Evolutionary conservation across 2,113 vertebrate species (phyloP), one percentile per base, ranked within the genome.

Genomic region (Chloropsis cyanopogon): DNA sequence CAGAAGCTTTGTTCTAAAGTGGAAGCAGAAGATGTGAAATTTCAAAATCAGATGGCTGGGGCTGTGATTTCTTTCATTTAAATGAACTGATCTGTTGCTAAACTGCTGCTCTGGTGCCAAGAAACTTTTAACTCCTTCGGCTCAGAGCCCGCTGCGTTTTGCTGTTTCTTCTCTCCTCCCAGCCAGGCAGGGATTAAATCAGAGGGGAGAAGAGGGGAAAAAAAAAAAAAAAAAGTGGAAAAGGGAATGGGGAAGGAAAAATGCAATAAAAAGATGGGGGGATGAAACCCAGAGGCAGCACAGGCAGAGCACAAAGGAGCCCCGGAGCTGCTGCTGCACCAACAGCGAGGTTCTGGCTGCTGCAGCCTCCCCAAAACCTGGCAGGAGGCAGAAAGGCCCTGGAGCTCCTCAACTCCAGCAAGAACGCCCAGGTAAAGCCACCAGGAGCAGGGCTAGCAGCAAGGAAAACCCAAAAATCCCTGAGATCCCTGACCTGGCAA

Each of bases 71-170:
- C 97, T 98, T 98, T 97, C 98, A 98, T 98, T 97, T 97, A 98
- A 98, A 98, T 98, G 96, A 98, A 98, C 97, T 97, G 97, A 97
- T 98, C 97, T 97, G 97, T 97, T 98, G 97, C 97, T 97, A 97
- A 97, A 98, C 96, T 95, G 73, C 96, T 91, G 92, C 89, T 95
- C 57, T 14, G 6, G 94, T 97, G 97, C 98, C 97, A 98, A 98
- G 94, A 97, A 97, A 94, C 76, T 92, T 90, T 97, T 93, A 97
- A 98, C 97, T 97, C 92, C 87, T 97, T 93, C 88, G 35, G 44
- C 94, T 92, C 88, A 88, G 59, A 96, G 17, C 81, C 50, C 17
- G 42, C 70, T 41, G 4, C 11, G 42, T 41, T 94, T 61, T 28
- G 75, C 79, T 52, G 4, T 3, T 53, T 56, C n/a, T 59, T 57